These are phyloP conservation scores for Ellobius talpinus DNA, from an alignment of 2,113 vertebrate species.

Conservation along the genomic window DNA sequence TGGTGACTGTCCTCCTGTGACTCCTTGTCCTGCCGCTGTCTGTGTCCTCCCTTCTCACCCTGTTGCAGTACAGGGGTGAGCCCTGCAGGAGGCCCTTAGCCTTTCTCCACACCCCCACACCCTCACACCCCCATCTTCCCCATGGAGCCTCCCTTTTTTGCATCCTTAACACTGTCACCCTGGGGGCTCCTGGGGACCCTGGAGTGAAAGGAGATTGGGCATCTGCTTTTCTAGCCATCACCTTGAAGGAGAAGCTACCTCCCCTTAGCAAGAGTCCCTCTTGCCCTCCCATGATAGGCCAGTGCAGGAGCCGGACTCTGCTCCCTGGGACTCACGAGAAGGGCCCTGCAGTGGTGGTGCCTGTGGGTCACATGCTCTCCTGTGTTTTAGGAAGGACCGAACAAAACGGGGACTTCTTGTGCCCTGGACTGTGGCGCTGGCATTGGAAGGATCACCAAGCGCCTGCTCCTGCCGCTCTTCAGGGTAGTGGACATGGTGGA, in stretches of 20 bases:
- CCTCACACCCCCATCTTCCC: too few relatives aligned
- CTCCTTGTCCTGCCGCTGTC: neutral
- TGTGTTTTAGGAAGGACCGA: constrained; percentile 90
- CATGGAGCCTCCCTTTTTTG: fast-evolving
- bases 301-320: fast-evolving
- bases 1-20: neutral
- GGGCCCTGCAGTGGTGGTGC: neutral
- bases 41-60: neutral
- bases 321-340: neutral
- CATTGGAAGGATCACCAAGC: constrained; percentile 96
- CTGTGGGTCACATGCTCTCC: neutral
- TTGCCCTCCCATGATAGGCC: neutral
- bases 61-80: neutral
- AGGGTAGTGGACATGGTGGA: constrained; percentile 96
- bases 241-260: neutral
- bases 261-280: neutral
- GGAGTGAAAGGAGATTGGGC: neutral
- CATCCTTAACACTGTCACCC: neutral
- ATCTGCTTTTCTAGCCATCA: fast-evolving
- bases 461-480: constrained; percentile 95
- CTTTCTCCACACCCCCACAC: fast-evolving
- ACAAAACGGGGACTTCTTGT: constrained; percentile 88
- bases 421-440: constrained; percentile 98
- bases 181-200: neutral
- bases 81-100: neutral